Evolutionary conservation across 2,888 invertebrate genomes (phyloP).

Genomic region (Drosophila atripex): DNA sequence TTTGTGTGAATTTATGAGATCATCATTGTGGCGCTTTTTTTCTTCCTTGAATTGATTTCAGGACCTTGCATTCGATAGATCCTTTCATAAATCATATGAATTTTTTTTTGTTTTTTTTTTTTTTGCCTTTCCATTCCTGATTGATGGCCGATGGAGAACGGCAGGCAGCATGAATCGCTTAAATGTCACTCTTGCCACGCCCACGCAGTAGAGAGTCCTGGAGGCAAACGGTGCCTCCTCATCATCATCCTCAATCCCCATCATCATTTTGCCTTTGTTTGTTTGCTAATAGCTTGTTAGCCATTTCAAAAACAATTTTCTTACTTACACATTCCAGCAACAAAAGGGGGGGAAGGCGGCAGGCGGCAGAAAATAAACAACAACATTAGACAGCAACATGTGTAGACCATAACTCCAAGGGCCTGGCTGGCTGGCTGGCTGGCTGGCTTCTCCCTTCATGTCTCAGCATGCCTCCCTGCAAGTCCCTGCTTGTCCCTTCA

Average conservation of each 20-base stretch:
- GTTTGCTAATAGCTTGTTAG: conserved; percentile 78
- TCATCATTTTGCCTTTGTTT: conserved; percentile 66
- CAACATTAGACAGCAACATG: conserved; percentile 46
- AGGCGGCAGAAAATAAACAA: too few relatives aligned
- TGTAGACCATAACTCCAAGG: conserved; percentile 43
- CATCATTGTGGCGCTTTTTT: not conserved
- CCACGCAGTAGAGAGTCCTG: not conserved
- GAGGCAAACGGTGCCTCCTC: conserved; percentile 6
- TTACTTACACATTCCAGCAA: conserved; percentile 45
- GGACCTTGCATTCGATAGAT: conserved; percentile 21
- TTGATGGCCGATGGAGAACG: conserved; percentile 28
- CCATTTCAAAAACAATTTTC: conserved; percentile 77
- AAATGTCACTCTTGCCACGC: conserved; percentile 56
- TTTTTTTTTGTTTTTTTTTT: not conserved
- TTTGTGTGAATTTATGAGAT: conserved; percentile 26
- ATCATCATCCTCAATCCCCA: conserved; percentile 32
- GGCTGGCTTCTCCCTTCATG: not conserved
- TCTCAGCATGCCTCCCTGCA: not conserved
- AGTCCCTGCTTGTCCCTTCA: conserved; percentile 7
- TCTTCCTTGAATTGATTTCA: conserved; percentile 17
- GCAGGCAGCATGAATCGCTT: conserved; percentile 34
- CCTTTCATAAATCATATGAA: conserved; percentile 25
- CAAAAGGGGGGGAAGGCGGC: too few relatives aligned
- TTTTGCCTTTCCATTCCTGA: conserved; percentile 18
- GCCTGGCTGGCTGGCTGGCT: not conserved